Conservation (phyloP, 2,888 invertebrate species). For the Cerastis rubricosa region DNA sequence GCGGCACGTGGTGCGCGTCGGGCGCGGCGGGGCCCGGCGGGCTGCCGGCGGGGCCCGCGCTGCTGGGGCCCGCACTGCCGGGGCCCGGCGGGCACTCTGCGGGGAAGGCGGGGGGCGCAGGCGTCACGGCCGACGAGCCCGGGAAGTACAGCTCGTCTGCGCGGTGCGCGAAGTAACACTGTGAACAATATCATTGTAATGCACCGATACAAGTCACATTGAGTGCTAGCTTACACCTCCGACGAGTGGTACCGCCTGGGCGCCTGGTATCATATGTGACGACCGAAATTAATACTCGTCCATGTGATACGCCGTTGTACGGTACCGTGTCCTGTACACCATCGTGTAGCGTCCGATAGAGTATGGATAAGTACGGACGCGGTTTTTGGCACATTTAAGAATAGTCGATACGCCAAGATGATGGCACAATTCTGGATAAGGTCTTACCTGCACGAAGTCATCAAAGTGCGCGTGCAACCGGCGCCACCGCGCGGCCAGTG, state of each 20-base stretch:
- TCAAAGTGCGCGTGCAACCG: conserved; percentile 96
- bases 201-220: neutral
- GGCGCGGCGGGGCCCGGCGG: conserved; percentile 60
- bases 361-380: too few relatives aligned
- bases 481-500: conserved; percentile 93
- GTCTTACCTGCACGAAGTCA: conserved; percentile 93
- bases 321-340: too few relatives aligned
- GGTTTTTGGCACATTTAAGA: neutral
- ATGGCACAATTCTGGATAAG: neutral
- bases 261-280: neutral
- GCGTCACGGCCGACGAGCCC: conserved; percentile 73
- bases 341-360: too few relatives aligned
- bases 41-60: conserved; percentile 20
- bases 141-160: conserved; percentile 93
- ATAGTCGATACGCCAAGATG: neutral
- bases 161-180: conserved; percentile 95
- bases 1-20: conserved; percentile 72
- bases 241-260: neutral
- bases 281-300: neutral
- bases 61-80: conserved; percentile 8
- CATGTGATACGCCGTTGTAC: neutral
- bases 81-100: conserved; percentile 30
- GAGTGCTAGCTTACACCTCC: neutral
- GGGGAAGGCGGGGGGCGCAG: conserved; percentile 70
- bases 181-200: conserved; percentile 64